These are phyloP conservation scores for Zenarchopterus dispar DNA, from an alignment of 2,797 vertebrate species.

Conservation along the genomic window DNA sequence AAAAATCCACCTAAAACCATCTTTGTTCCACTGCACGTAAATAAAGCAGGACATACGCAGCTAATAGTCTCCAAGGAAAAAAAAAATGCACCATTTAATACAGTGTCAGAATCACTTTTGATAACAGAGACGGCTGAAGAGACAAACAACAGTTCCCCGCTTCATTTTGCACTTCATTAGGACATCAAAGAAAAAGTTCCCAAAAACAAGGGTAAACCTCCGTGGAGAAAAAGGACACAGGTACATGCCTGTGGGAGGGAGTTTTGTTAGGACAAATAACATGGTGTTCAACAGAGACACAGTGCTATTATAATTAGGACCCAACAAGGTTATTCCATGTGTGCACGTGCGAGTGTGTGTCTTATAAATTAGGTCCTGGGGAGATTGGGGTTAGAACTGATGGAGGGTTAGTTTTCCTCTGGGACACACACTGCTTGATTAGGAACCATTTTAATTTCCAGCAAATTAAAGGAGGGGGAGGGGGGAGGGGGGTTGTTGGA, in stretches of 20 bases:
- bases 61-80: not conserved
- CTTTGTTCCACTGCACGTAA: not conserved
- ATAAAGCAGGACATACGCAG: not conserved
- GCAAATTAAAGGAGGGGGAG: conserved; percentile 65
- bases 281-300: conserved; percentile 54
- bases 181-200: conserved; percentile 36
- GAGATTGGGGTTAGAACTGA: conserved; percentile 59
- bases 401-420: conserved; percentile 53
- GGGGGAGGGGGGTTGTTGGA: conserved; percentile 46
- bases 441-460: conserved; percentile 67
- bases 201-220: conserved; percentile 52
- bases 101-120: not conserved
- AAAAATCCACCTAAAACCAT: too few species aligned
- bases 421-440: conserved; percentile 66
- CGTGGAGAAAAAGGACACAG: conserved; percentile 39
- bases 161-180: conserved; percentile 4
- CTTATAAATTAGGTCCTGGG: conserved; percentile 67
- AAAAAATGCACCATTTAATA: not conserved
- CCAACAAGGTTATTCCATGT: conserved; percentile 60
- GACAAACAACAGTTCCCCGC: not conserved
- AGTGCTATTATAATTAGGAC: conserved; percentile 65
- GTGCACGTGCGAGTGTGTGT: conserved; percentile 39
- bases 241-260: conserved; percentile 59
- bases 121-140: conserved; percentile 18
- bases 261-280: conserved; percentile 66